A percentile compares a stretch with the other conserved stretches of the same genome.
Evolutionary conservation across 2,888 invertebrate genomes (phyloP).

Genomic region (Dione juno): DNA sequence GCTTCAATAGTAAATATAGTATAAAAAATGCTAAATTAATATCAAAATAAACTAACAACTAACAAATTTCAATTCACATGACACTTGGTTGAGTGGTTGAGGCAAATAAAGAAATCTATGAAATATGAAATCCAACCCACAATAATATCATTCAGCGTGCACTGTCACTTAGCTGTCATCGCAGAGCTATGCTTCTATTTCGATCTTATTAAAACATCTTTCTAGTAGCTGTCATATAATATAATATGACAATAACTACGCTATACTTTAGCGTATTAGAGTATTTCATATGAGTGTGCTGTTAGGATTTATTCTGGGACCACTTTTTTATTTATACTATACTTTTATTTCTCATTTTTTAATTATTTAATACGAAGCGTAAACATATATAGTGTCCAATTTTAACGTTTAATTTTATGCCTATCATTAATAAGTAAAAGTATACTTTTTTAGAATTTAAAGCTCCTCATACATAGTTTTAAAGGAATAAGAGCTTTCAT

Average conservation of each 20-base stretch:
- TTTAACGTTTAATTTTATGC: no score
- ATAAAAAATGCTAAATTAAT: background rate
- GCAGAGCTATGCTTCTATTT: constrained; percentile 40
- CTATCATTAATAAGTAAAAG: constrained; percentile 1
- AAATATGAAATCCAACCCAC: constrained; percentile 22
- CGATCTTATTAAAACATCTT: constrained; percentile 54
- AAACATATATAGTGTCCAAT: no score
- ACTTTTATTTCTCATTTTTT: background rate
- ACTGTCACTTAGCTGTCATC: constrained; percentile 45
- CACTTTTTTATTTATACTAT: background rate
- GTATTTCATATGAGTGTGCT: constrained; percentile 48
- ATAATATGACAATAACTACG: constrained; percentile 70
- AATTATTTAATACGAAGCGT: no score
- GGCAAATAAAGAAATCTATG: constrained; percentile 20
- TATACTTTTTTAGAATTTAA: background rate
- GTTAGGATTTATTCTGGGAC: constrained; percentile 39
- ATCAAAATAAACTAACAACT: constrained; percentile 8
- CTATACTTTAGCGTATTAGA: constrained; percentile 48
- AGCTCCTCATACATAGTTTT: constrained; percentile 9
- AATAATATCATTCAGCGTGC: constrained; percentile 34
- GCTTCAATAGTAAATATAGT: background rate
- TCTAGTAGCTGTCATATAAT: constrained; percentile 62
- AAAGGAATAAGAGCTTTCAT: constrained; percentile 40
- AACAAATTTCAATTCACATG: constrained; percentile 8
- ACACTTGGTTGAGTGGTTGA: background rate